Base-by-base conservation (phyloP, 2,113 vertebrate species). In the Triplophysa dalaica region DNA sequence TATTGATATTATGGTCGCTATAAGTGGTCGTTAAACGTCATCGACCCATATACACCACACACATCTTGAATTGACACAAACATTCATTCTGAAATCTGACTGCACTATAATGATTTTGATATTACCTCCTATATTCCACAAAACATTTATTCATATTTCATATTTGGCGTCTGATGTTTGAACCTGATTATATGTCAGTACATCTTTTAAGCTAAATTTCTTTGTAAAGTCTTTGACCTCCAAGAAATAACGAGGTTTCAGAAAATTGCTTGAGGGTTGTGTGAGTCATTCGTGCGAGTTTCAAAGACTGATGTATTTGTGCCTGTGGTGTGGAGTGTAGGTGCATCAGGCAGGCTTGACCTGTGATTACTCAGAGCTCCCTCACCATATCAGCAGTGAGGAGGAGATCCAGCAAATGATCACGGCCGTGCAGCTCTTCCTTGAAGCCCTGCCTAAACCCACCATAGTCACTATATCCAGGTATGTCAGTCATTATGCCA, bases 301-400 rank as follows among this genome's bases (percentile, higher is more conserved):
- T 6, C 50, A 21, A 19, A 19, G 1, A 38, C 69, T 64, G 24
- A 74, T 56, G n/a, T 74, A 48, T 54, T 13, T 65, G n/a, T 63
- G 26, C 29, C 13, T 66, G 24, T 74, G 78, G 8, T 43, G 29
- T 54, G 65, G 24, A 16, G 17, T 41, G 19, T 86, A 99, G 97
- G 95, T 98, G 56, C 98, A 99, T 84, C 97, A 99, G 68, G 96
- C 97, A 10, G 98, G 98, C 3, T 87, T 98, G 65, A 99, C 98
- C 26, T 99, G 98, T 79, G 98, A 99, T 89, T 93, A 95, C 41
- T 82, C 94, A 0, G 97, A 98, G 84, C 95, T 99, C 79, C 98
- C 98, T 70, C 97, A 98, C 80, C 97, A 99, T 24, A 76, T 99
- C 82, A 99, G 98, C 89, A 92, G 90, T 1, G 92, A 95, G 11